phyloP scores from a whole-genome alignment of 2,797 vertebrate genomes.

The Melopsittacus undulatus region DNA sequence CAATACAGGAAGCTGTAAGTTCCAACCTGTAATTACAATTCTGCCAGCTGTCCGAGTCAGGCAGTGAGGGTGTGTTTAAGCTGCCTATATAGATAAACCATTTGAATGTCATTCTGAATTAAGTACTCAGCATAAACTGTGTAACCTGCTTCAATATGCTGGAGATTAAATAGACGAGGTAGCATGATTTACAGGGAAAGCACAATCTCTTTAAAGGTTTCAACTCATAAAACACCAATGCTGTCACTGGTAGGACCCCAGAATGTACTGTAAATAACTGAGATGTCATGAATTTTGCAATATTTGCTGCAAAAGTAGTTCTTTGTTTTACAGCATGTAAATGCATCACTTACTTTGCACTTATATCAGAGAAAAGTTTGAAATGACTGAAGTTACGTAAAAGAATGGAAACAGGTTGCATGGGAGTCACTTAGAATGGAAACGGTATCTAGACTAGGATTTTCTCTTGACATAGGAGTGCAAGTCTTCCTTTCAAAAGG shows the following conservation, averaged over 20 bases:
- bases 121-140: constrained; percentile 14
- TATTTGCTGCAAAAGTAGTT: neutral
- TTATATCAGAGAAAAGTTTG: neutral
- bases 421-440: neutral
- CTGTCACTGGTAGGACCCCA: neutral
- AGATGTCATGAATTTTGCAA: neutral
- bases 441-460: neutral
- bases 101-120: constrained; percentile 37
- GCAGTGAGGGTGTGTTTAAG: constrained; percentile 24
- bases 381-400: neutral
- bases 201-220: neutral
- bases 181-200: constrained; percentile 33
- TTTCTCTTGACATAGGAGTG: neutral
- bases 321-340: neutral
- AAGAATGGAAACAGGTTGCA: neutral
- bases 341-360: neutral
- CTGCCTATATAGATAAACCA: constrained; percentile 27
- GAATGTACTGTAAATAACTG: constrained; percentile 7
- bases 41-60: neutral
- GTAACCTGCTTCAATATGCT: neutral
- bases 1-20: neutral
- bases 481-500: neutral
- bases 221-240: constrained; percentile 6
- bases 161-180: constrained; percentile 6
- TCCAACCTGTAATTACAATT: constrained; percentile 17